A percentile compares a stretch with the other conserved stretches of the same genome.
phyloP scores from a whole-genome alignment of 2,888 invertebrate species.

The Parasteatoda lunata region DNA sequence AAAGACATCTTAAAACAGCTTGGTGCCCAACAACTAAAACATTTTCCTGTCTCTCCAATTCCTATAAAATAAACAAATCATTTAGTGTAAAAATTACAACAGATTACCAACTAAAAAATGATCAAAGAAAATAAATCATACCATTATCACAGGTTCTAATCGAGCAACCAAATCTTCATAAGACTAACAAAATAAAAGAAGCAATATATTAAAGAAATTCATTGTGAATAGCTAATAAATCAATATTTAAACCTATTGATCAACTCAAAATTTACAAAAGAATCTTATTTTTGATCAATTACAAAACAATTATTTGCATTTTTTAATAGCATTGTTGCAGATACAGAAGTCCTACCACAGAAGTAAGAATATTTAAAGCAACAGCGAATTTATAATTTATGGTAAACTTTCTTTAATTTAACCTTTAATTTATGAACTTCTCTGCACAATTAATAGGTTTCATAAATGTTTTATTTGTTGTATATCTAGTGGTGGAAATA shows the following conservation, averaged over 20 bases:
- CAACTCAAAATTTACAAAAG: background rate
- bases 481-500: too few species aligned
- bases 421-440: too few species aligned
- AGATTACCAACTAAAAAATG: background rate
- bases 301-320: too few species aligned
- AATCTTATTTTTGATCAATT: background rate
- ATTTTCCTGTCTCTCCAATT: conserved; percentile 87
- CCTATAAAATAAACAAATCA: conserved; percentile 73
- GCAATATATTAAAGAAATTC: background rate
- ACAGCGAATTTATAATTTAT: too few species aligned
- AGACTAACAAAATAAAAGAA: conserved; percentile 77
- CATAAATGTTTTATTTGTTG: too few species aligned
- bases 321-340: too few species aligned
- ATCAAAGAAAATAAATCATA: conserved; percentile 1
- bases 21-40: conserved; percentile 92
- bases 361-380: too few species aligned
- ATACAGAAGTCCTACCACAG: too few species aligned
- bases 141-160: conserved; percentile 91
- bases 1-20: conserved; percentile 89
- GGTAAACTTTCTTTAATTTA: too few species aligned
- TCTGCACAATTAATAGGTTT: too few species aligned
- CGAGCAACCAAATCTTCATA: conserved; percentile 95
- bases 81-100: background rate
- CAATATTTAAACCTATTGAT: background rate
- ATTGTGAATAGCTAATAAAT: background rate